A percentile compares a stretch with the other conserved stretches of the same genome.
phyloP scores from a whole-genome alignment of 2,113 vertebrate species.

The Forbesichthys agassizii region DNA sequence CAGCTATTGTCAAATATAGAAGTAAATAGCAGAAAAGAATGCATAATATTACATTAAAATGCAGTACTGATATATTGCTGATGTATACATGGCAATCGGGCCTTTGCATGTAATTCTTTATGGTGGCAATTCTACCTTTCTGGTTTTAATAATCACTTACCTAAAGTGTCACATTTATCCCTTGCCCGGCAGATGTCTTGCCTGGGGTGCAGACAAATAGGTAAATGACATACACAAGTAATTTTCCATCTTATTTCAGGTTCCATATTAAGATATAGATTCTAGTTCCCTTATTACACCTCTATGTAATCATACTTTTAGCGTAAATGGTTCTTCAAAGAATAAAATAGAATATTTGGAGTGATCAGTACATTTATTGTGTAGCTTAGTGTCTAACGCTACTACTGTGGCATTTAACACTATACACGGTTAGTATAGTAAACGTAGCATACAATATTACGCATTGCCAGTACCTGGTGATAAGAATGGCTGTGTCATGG shows the following conservation, averaged over 20 bases:
- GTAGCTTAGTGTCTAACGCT: not conserved
- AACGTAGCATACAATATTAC: not conserved
- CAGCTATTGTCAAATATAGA: too few species aligned
- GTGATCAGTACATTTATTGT: not conserved
- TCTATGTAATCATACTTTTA: not conserved
- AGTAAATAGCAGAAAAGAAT: too few species aligned
- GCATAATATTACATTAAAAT: too few species aligned
- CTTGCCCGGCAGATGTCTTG: conserved; percentile 98
- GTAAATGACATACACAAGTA: conserved; percentile 19
- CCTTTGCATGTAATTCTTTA: not conserved
- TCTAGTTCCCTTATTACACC: not conserved
- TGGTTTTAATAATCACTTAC: conserved; percentile 73
- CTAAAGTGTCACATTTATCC: conserved; percentile 97
- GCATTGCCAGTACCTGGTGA: conserved; percentile 85
- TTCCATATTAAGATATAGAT: conserved; percentile 1
- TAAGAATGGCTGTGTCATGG: conserved; percentile 94
- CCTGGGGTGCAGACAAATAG: conserved; percentile 76
- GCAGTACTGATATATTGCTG: too few species aligned
- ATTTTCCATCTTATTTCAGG: not conserved
- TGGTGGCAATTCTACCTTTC: not conserved
- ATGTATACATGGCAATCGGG: too few species aligned
- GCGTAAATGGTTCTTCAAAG: not conserved
- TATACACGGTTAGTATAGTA: too few species aligned
- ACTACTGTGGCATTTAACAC: too few species aligned
- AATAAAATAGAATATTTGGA: not conserved